A percentile compares a stretch with the other conserved stretches of the same genome.
These are phyloP conservation scores for Lysandra bellargus DNA, from an alignment of 2,888 invertebrate genomes.

Conservation along the genomic window DNA sequence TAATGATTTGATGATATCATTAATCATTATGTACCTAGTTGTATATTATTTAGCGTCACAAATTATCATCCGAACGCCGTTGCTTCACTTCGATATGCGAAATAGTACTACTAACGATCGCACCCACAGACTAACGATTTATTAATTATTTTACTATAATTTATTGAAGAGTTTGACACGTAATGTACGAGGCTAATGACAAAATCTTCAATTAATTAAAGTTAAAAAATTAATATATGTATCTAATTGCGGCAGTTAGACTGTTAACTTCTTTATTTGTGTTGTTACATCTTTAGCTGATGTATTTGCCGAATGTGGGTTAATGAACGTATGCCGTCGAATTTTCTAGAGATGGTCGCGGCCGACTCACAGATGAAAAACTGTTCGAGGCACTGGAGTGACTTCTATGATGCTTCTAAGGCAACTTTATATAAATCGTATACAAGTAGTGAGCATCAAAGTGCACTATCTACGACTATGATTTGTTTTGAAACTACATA, in stretches of 20 bases:
- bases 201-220: too few relatives aligned
- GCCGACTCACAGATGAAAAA: neutral
- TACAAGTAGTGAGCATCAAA: neutral
- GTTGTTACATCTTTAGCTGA: neutral
- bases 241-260: too few relatives aligned
- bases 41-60: neutral
- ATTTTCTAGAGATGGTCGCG: neutral
- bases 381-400: too few relatives aligned
- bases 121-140: too few relatives aligned
- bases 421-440: neutral
- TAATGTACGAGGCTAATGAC: too few relatives aligned
- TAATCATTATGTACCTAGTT: neutral
- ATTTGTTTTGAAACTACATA: too few relatives aligned
- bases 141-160: too few relatives aligned
- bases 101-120: too few relatives aligned
- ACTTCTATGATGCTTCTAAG: neutral
- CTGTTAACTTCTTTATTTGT: too few relatives aligned
- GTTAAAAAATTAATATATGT: too few relatives aligned
- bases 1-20: neutral
- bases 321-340: neutral
- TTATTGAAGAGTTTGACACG: too few relatives aligned
- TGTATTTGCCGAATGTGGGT: neutral
- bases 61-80: neutral
- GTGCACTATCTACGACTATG: neutral
- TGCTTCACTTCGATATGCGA: neutral